A percentile compares a stretch with the other conserved stretches of the same genome.
Evolutionary conservation across 2,113 vertebrate species (phyloP).

Genomic region (Nesospiza acunhae): DNA sequence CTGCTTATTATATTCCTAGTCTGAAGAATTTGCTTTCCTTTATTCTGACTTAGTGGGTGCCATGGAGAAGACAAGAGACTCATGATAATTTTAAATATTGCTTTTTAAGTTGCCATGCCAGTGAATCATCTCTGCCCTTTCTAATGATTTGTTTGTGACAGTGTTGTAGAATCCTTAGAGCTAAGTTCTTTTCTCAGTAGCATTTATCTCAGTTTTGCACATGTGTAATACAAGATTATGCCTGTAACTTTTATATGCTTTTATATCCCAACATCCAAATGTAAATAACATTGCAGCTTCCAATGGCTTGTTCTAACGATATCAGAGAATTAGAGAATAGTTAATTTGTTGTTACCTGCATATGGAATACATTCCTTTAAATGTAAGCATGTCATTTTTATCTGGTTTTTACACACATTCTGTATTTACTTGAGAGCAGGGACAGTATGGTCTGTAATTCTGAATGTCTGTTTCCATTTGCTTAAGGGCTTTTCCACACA

Average conservation of each 20-base stretch:
- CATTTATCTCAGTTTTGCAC: not conserved
- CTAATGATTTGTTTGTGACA: not conserved
- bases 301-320: not conserved
- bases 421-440: not conserved
- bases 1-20: not conserved
- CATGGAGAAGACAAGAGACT: not conserved
- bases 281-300: not conserved
- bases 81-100: not conserved
- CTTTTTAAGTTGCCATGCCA: not conserved
- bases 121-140: constrained; percentile 1
- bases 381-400: not conserved
- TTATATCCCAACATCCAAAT: not conserved
- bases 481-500: not conserved
- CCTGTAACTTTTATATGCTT: not conserved
- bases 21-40: not conserved
- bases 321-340: not conserved
- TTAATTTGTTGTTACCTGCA: not conserved
- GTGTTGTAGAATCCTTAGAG: not conserved
- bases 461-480: not conserved
- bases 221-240: not conserved
- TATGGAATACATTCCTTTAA: not conserved
- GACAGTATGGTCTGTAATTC: not conserved
- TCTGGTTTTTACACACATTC: not conserved
- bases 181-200: not conserved
- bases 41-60: not conserved